Conservation (phyloP, 2,888 invertebrate species). For the Didymodactylos carnosus region DNA sequence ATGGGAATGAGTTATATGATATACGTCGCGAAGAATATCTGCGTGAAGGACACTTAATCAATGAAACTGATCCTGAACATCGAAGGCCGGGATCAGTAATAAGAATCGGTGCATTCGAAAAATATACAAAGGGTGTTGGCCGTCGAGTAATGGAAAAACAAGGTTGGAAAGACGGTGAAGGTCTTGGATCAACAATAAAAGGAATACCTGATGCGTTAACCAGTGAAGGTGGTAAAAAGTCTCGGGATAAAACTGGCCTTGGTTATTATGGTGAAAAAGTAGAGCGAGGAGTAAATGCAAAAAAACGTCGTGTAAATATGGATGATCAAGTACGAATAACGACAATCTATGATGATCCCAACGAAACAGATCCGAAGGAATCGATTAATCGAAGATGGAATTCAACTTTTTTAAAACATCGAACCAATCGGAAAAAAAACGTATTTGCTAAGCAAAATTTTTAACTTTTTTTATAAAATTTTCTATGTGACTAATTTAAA, state of each 20-base stretch:
- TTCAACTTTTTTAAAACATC: background rate
- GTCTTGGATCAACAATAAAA: slow-evolving; percentile 33
- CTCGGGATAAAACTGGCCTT: slow-evolving; percentile 23
- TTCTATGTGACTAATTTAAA: too few species aligned
- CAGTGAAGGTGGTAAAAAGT: slow-evolving; percentile 25
- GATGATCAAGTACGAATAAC: background rate
- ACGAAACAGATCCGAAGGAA: background rate
- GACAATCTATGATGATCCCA: background rate
- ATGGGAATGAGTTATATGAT: slow-evolving; percentile 34
- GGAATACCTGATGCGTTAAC: slow-evolving; percentile 30
- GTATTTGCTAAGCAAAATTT: background rate
- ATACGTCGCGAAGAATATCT: slow-evolving; percentile 19
- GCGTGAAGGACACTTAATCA: slow-evolving; percentile 19
- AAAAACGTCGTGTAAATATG: background rate
- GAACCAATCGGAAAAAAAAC: background rate
- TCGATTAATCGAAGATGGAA: background rate
- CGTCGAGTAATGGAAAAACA: slow-evolving; percentile 34
- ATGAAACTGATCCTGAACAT: slow-evolving; percentile 17
- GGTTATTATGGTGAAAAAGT: slow-evolving; percentile 20
- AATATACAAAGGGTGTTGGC: slow-evolving; percentile 36
- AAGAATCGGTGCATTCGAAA: slow-evolving; percentile 35
- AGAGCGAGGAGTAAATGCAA: background rate
- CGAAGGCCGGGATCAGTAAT: too few species aligned
- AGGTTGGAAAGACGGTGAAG: slow-evolving; percentile 40
- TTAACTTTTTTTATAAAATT: background rate